These are phyloP conservation scores for Labia minor DNA, from an alignment of 2,888 invertebrate genomes.

Conservation along the genomic window DNA sequence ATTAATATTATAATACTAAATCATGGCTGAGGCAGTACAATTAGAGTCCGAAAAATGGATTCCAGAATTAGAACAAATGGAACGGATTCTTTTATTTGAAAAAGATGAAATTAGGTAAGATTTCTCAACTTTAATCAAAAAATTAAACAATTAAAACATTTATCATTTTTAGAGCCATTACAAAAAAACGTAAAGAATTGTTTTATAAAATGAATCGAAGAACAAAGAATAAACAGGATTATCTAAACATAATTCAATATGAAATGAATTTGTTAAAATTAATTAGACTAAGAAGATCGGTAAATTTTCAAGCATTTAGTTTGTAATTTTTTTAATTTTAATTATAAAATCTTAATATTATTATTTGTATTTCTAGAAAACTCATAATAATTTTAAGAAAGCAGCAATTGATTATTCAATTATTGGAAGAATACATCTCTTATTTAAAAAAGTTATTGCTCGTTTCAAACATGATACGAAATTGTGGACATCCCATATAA, in stretches of 20 bases:
- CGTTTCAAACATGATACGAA: conserved; percentile 60
- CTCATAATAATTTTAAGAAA: conserved; percentile 47
- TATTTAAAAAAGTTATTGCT: conserved; percentile 59
- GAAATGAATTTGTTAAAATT: conserved; percentile 56
- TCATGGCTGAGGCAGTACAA: conserved; percentile 74
- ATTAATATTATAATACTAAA: too few species aligned
- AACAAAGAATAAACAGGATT: conserved; percentile 57
- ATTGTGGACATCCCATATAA: conserved; percentile 67
- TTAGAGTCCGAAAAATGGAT: conserved; percentile 67
- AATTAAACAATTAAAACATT: not conserved
- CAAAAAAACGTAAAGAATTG: conserved; percentile 56
- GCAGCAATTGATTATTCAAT: conserved; percentile 57
- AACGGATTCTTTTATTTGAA: conserved; percentile 55
- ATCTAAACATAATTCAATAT: conserved; percentile 56
- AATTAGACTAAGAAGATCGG: conserved; percentile 49
- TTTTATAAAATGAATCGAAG: conserved; percentile 59
- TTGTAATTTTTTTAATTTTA: not conserved
- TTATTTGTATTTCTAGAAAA: conserved; percentile 26
- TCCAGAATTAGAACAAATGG: conserved; percentile 70
- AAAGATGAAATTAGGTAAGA: conserved; percentile 57
- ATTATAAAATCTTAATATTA: not conserved
- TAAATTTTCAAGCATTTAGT: conserved; percentile 27
- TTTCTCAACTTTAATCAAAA: not conserved
- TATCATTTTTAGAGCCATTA: conserved; percentile 47
- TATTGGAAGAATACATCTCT: conserved; percentile 55